Conservation (phyloP, 2,888 invertebrate genomes). For the Blastobasis lacticolella region DNA sequence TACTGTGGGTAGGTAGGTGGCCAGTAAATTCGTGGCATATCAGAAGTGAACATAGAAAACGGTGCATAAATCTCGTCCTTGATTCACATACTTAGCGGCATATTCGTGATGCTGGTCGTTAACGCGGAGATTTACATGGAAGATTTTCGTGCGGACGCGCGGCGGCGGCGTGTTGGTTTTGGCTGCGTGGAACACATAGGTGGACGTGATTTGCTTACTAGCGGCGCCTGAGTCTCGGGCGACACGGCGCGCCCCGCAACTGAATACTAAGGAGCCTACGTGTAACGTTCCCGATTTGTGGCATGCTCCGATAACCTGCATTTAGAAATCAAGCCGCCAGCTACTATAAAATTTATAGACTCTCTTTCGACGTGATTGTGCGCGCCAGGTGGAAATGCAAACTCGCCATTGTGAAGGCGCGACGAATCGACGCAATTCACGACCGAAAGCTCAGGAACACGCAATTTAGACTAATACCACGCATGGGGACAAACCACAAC, state of each 20-base stretch:
- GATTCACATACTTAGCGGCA: conserved; percentile 56
- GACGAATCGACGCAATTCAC: conserved; percentile 39
- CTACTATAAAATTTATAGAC: conserved; percentile 65
- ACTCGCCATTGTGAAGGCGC: conserved; percentile 32
- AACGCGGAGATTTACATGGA: conserved; percentile 70
- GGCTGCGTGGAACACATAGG: conserved; percentile 69
- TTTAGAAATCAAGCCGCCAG: conserved; percentile 67
- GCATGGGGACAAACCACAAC: not conserved
- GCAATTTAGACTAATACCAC: not conserved
- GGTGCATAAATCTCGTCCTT: too few species aligned
- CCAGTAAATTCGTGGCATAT: too few species aligned
- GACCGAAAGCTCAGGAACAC: conserved; percentile 10
- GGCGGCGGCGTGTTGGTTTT: conserved; percentile 59
- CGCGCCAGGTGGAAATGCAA: conserved; percentile 40
- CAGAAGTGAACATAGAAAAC: too few species aligned
- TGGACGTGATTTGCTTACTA: conserved; percentile 66
- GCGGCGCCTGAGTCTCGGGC: conserved; percentile 51
- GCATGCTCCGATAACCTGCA: conserved; percentile 72
- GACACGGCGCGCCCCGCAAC: conserved; percentile 44
- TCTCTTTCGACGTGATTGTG: conserved; percentile 54
- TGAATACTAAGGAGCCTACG: conserved; percentile 67
- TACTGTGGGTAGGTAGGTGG: too few species aligned
- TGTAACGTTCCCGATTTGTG: conserved; percentile 66
- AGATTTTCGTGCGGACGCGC: conserved; percentile 49
- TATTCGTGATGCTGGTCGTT: conserved; percentile 63